A percentile compares a stretch with the other conserved stretches of the same genome.
Evolutionary conservation across 2,113 vertebrate genomes (phyloP).

Genomic region (Myotis brandtii): DNA sequence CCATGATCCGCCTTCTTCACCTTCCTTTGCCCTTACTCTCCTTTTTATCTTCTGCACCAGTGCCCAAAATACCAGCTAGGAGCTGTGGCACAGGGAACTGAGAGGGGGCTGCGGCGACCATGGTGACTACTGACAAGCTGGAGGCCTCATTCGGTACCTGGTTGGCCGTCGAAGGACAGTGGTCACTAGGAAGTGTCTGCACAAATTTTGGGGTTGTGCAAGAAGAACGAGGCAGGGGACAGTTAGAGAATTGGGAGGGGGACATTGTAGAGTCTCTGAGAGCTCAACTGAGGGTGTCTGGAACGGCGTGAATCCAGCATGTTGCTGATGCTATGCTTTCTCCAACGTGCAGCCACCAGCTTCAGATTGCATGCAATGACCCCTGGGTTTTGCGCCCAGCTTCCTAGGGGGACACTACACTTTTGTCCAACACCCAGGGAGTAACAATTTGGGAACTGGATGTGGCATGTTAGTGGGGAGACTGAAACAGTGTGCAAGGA

Average conservation of each 20-base stretch:
- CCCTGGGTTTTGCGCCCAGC: neutral
- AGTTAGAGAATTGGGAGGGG: neutral
- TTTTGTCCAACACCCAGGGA: neutral
- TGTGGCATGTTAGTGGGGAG: constrained; percentile 11
- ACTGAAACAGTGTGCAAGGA: neutral
- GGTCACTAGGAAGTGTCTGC: neutral
- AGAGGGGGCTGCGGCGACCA: neutral
- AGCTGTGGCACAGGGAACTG: neutral
- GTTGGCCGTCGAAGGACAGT: neutral
- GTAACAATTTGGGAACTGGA: neutral
- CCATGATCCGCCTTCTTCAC: neutral
- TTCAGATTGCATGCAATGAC: neutral
- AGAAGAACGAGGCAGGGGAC: neutral
- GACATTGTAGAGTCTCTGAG: neutral
- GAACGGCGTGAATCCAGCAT: neutral
- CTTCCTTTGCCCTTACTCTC: neutral
- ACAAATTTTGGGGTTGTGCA: neutral
- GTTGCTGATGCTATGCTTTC: neutral
- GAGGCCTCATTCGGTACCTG: neutral
- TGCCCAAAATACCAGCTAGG: neutral
- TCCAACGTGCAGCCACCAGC: neutral
- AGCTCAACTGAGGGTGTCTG: neutral
- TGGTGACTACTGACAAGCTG: neutral
- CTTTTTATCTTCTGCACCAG: neutral
- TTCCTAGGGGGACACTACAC: neutral